phyloP scores from a whole-genome alignment of 2,888 invertebrate species.

The Nudaria mundana region DNA sequence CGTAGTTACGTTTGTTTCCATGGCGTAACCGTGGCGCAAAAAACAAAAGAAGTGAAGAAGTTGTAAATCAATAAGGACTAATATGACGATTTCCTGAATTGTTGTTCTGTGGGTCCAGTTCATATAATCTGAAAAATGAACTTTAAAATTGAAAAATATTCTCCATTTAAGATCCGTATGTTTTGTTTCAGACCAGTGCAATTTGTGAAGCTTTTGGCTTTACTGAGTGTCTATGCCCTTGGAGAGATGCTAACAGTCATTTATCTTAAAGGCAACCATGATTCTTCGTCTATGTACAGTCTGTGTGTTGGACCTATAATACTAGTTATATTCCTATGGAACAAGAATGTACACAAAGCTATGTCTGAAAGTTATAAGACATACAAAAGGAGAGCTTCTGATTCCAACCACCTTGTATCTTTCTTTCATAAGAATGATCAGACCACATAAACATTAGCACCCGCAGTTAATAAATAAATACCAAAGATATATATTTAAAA shows the following conservation, averaged over 20 bases:
- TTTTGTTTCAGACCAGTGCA: slow-evolving; percentile 11
- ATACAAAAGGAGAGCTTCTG: neutral
- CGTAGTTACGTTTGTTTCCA: too few relatives aligned
- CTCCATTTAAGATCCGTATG: too few relatives aligned
- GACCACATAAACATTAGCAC: slow-evolving; percentile 12
- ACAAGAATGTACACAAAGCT: slow-evolving; percentile 6
- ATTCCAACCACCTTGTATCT: neutral
- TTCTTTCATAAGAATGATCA: neutral
- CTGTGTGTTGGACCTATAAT: slow-evolving; percentile 6
- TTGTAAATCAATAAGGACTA: too few relatives aligned
- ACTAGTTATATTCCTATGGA: slow-evolving; percentile 9
- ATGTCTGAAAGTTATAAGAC: neutral
- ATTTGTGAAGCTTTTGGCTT: slow-evolving; percentile 6
- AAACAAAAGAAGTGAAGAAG: too few relatives aligned
- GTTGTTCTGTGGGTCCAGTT: too few relatives aligned
- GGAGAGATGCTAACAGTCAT: slow-evolving; percentile 7
- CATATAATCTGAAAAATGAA: too few relatives aligned
- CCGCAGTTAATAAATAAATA: too few relatives aligned
- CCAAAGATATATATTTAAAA: too few relatives aligned
- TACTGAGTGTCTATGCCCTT: neutral
- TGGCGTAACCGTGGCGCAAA: too few relatives aligned
- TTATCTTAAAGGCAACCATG: slow-evolving; percentile 1
- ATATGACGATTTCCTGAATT: too few relatives aligned
- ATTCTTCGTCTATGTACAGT: neutral
- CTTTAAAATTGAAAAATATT: too few relatives aligned